phyloP scores from a whole-genome alignment of 2,888 invertebrate genomes.

The Seira ritae region DNA sequence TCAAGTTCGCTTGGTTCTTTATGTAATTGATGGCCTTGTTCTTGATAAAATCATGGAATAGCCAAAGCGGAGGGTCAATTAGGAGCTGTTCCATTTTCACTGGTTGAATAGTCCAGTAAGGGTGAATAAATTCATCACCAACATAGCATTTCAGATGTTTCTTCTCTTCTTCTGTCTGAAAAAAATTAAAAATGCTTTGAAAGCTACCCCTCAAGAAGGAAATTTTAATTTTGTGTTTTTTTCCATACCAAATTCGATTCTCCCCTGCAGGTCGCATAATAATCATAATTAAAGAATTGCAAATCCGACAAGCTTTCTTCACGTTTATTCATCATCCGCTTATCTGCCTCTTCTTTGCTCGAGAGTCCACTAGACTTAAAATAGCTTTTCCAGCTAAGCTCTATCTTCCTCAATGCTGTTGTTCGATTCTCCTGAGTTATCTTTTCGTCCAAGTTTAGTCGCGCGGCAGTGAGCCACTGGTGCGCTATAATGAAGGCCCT shows the following conservation, averaged over 20 bases:
- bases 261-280: slow-evolving; percentile 19
- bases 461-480: background rate
- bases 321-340: background rate
- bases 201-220: no score
- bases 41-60: slow-evolving; percentile 23
- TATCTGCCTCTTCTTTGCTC: background rate
- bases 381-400: background rate
- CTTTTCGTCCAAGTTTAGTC: background rate
- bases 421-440: background rate
- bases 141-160: background rate
- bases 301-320: background rate
- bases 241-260: background rate
- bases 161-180: background rate
- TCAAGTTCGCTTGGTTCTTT: background rate
- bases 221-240: no score
- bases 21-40: background rate
- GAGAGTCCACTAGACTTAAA: background rate
- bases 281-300: background rate
- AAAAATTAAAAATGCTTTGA: background rate
- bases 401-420: background rate
- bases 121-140: background rate
- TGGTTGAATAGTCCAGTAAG: slow-evolving; percentile 21
- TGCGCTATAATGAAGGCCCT: background rate
- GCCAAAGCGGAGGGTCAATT: slow-evolving; percentile 9
- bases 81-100: slow-evolving; percentile 9